phyloP scores from a whole-genome alignment of 2,888 invertebrate species.

The Strigamia crassipes region DNA sequence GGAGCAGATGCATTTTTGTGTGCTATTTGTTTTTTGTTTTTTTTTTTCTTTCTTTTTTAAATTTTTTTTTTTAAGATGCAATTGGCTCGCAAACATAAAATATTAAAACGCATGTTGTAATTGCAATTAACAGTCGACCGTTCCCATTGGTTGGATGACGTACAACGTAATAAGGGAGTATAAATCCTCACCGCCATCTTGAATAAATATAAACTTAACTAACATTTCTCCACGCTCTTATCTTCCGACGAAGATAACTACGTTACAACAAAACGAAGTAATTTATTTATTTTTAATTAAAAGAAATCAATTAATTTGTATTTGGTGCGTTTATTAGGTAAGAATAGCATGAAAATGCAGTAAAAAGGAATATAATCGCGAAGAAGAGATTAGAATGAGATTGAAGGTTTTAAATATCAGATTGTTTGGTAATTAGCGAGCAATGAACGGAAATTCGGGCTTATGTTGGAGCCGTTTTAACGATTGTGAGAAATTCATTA shows the following conservation, averaged over 20 bases:
- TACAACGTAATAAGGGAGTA: no score
- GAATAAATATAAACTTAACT: no score
- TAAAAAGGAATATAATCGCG: not conserved
- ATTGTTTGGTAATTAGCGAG: not conserved
- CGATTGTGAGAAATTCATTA: conserved; percentile 24
- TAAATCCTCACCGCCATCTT: no score
- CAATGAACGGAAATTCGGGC: not conserved
- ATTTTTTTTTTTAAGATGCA: not conserved
- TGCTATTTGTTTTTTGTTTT: not conserved
- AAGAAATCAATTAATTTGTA: no score
- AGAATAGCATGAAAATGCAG: not conserved
- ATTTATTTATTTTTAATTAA: no score
- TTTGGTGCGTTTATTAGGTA: not conserved
- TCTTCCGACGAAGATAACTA: no score
- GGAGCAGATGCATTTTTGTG: not conserved
- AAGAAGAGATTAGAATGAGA: not conserved
- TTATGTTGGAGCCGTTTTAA: not conserved
- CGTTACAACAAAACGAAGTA: no score
- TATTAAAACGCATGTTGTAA: no score
- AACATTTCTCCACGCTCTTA: no score
- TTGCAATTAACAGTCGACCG: no score
- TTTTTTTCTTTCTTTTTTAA: not conserved
- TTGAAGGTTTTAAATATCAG: not conserved
- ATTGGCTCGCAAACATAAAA: not conserved
- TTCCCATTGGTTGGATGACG: no score